Evolutionary conservation across 1,140 invertebrate species (phyloP).

Genomic region (Apocrypta bakeri): DNA sequence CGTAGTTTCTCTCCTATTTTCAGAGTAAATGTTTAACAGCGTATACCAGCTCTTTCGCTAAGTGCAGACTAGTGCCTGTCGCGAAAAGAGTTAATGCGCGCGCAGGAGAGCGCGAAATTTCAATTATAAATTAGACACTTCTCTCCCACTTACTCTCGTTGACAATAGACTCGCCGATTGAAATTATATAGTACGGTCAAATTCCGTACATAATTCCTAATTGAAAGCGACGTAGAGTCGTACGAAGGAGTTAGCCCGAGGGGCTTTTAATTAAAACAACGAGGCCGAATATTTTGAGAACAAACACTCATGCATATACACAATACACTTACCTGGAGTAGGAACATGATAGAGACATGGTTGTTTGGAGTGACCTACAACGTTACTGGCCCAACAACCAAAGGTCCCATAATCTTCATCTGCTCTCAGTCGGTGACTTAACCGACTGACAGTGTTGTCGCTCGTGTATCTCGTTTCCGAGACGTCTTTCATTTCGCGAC

Average conservation of each 20-base stretch:
- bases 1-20: too few species aligned
- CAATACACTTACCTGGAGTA: slow-evolving; percentile 79
- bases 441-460: slow-evolving; percentile 73
- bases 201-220: slow-evolving; percentile 4
- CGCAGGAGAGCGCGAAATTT: neutral
- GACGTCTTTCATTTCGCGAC: slow-evolving; percentile 74
- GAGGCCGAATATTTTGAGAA: neutral
- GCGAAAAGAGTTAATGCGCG: slow-evolving; percentile 1
- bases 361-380: slow-evolving; percentile 81
- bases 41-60: slow-evolving; percentile 20
- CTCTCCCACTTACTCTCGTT: neutral
- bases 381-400: slow-evolving; percentile 85
- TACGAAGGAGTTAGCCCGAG: neutral
- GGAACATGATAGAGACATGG: slow-evolving; percentile 87
- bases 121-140: neutral
- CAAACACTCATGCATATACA: neutral
- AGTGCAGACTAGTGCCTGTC: neutral
- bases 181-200: neutral
- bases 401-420: slow-evolving; percentile 86
- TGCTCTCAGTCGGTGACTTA: slow-evolving; percentile 76
- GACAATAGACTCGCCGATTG: neutral
- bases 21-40: slow-evolving; percentile 2
- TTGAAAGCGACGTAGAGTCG: neutral
- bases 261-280: neutral
- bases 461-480: slow-evolving; percentile 71